phyloP scores from a whole-genome alignment of 2,888 invertebrate genomes.

The Drosophila austrosaltans region DNA sequence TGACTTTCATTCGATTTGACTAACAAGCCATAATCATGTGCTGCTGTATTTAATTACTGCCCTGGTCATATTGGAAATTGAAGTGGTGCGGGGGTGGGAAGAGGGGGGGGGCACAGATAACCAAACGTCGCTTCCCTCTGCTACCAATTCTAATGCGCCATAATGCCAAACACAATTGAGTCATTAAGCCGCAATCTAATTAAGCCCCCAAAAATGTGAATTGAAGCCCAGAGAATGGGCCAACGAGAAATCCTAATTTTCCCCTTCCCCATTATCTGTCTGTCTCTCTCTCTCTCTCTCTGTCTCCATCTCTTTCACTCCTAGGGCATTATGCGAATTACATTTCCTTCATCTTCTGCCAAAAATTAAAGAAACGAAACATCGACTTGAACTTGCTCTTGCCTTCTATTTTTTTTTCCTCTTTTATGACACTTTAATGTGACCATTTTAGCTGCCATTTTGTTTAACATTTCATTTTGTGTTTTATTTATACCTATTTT shows the following conservation, averaged over 20 bases:
- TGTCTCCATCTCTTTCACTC: slow-evolving; percentile 17
- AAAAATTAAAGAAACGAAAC: slow-evolving; percentile 32
- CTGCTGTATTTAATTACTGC: slow-evolving; percentile 75
- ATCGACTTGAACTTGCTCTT: slow-evolving; percentile 22
- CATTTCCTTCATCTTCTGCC: slow-evolving; percentile 54
- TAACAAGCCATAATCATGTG: slow-evolving; percentile 77
- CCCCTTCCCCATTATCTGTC: background rate
- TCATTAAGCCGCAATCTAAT: slow-evolving; percentile 78
- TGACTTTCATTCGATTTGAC: slow-evolving; percentile 72
- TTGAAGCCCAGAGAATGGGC: slow-evolving; percentile 32
- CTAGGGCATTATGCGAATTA: slow-evolving; percentile 45
- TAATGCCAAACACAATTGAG: slow-evolving; percentile 75
- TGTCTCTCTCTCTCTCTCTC: background rate
- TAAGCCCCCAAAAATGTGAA: slow-evolving; percentile 72
- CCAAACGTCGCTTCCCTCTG: slow-evolving; percentile 15
- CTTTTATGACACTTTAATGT: slow-evolving; percentile 71
- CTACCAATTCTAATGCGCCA: slow-evolving; percentile 57
- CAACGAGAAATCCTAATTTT: slow-evolving; percentile 23
- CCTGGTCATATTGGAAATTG: slow-evolving; percentile 60
- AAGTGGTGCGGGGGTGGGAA: background rate
- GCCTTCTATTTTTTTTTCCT: slow-evolving; percentile 29
- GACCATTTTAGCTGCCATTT: slow-evolving; percentile 72
- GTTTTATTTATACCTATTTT: slow-evolving; percentile 20
- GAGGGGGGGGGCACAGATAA: background rate
- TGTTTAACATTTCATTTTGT: slow-evolving; percentile 51